A percentile compares a stretch with the other conserved stretches of the same genome.
Conservation (phyloP, 2,113 vertebrate species). For the Strix uralensis region DNA sequence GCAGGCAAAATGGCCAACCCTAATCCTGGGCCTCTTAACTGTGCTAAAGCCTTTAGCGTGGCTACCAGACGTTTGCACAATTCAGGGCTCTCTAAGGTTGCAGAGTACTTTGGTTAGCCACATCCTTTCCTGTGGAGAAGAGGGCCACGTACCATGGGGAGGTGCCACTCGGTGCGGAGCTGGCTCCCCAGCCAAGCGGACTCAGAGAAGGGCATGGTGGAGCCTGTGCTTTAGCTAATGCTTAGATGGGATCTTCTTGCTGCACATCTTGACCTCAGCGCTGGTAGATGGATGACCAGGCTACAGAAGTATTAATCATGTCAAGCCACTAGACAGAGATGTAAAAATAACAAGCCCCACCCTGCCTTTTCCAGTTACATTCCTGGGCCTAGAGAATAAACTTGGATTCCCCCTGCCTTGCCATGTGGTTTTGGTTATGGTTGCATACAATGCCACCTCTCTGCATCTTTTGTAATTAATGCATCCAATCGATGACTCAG, state of each 20-base stretch:
- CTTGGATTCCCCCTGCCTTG: neutral
- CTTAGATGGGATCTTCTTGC: neutral
- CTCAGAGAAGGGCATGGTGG: neutral
- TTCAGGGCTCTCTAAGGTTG: neutral
- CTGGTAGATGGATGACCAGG: neutral
- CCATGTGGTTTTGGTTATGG: neutral
- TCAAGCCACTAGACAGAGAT: neutral
- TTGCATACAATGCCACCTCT: neutral
- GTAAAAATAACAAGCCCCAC: neutral
- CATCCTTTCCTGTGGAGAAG: neutral
- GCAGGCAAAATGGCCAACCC: neutral
- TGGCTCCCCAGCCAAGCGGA: neutral
- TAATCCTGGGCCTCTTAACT: neutral
- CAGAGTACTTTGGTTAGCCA: neutral
- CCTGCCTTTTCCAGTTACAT: neutral
- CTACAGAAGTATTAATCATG: neutral
- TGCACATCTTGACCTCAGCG: neutral
- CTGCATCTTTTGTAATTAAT: neutral
- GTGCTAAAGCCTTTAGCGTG: neutral
- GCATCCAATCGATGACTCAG: neutral
- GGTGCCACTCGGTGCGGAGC: neutral
- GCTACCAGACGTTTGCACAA: rapidly evolving
- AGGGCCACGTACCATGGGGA: neutral
- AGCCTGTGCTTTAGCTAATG: neutral
- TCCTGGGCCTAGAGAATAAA: neutral